A percentile compares a stretch with the other conserved stretches of the same genome.
phyloP scores from a whole-genome alignment of 2,113 vertebrate species.

The Lepus americanus region DNA sequence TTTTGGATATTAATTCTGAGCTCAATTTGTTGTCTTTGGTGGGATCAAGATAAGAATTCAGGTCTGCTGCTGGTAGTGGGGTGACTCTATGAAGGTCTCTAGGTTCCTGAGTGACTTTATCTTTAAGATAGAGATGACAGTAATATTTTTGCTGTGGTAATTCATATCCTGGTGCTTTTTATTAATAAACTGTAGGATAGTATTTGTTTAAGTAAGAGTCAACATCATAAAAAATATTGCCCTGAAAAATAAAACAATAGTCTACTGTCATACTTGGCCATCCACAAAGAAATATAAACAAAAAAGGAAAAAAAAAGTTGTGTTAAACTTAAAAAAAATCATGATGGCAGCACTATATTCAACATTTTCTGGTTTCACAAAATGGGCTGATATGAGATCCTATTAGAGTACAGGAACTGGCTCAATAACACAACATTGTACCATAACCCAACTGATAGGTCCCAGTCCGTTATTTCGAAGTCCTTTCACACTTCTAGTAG shows the following conservation, averaged over 20 bases:
- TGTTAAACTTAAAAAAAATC: constrained; percentile 39
- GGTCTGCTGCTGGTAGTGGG: background rate
- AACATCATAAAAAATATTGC: background rate
- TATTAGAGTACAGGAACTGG: background rate
- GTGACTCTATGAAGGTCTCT: background rate
- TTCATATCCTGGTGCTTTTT: background rate
- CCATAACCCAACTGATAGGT: background rate
- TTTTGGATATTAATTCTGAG: background rate
- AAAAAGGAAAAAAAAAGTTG: background rate
- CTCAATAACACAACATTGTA: background rate
- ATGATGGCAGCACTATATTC: background rate
- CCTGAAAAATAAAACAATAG: background rate
- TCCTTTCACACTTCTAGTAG: background rate
- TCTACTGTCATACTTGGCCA: background rate
- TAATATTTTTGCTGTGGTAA: background rate
- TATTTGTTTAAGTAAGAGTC: background rate
- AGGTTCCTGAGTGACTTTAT: background rate
- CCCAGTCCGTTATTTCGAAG: background rate
- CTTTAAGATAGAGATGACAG: background rate
- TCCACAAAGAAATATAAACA: background rate
- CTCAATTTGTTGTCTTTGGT: background rate
- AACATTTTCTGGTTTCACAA: background rate
- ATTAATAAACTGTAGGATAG: background rate
- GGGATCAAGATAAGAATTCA: background rate
- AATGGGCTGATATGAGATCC: background rate